These are phyloP conservation scores for Aporrectodea caliginosa DNA, from an alignment of 1,140 invertebrate species.

Conservation along the genomic window DNA sequence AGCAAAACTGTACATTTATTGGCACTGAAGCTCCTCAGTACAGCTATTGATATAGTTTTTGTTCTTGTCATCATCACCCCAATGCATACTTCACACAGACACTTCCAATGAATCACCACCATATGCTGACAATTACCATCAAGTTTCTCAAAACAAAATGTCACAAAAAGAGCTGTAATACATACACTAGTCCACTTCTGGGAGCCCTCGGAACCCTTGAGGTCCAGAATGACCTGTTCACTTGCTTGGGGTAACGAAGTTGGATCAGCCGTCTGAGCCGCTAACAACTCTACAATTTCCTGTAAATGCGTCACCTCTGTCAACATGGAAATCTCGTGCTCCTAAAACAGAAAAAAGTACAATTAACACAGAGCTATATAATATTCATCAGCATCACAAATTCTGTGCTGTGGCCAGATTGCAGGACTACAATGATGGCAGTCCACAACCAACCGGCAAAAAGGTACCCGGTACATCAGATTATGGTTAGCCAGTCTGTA, in stretches of 20 bases:
- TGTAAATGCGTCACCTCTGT: slow-evolving; percentile 12
- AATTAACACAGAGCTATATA: neutral
- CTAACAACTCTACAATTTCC: slow-evolving; percentile 21
- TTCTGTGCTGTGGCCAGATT: no score
- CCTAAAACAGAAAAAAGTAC: neutral
- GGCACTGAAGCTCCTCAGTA: no score
- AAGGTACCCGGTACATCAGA: neutral
- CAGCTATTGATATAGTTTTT: no score
- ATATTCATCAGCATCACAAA: neutral
- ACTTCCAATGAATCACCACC: no score
- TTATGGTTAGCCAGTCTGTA: neutral
- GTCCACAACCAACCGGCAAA: no score
- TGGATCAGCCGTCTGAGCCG: slow-evolving; percentile 18
- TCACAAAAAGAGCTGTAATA: neutral
- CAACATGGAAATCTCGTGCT: slow-evolving; percentile 24
- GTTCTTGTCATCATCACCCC: no score
- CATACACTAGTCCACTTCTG: neutral
- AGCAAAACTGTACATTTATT: no score
- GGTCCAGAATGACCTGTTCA: slow-evolving; percentile 76
- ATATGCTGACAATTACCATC: no score
- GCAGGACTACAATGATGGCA: no score
- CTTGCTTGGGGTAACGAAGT: slow-evolving; percentile 52
- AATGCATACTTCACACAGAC: no score
- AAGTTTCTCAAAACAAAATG: no score
- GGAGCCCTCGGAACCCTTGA: slow-evolving; percentile 61